Evolutionary conservation across 2,113 vertebrate species (phyloP).

Genomic region (Sylvicapra grimmia): DNA sequence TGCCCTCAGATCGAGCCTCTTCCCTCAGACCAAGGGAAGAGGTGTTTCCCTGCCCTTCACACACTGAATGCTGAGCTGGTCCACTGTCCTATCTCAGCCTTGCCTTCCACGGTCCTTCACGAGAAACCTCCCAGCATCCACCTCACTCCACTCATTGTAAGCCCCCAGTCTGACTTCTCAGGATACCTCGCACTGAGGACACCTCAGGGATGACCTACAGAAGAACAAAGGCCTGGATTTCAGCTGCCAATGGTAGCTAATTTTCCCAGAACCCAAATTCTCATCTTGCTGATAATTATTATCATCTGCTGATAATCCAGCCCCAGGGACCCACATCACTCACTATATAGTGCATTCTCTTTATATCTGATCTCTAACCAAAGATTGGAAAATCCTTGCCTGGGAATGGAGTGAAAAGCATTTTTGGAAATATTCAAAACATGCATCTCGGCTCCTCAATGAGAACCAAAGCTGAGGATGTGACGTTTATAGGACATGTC

Average conservation of each 20-base stretch:
- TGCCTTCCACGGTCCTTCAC: background rate
- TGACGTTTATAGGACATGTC: slow-evolving; percentile 69
- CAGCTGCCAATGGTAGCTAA: background rate
- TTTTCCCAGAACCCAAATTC: slow-evolving; percentile 43
- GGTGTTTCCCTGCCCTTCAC: background rate
- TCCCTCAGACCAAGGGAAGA: background rate
- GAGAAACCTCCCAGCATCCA: background rate
- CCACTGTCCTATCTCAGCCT: background rate
- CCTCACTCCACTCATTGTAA: background rate
- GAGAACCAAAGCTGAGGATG: slow-evolving; percentile 66
- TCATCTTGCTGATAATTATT: background rate
- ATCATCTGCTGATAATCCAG: background rate
- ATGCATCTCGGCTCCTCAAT: slow-evolving; percentile 50
- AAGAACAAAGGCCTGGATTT: background rate
- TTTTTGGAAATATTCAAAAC: slow-evolving; percentile 65
- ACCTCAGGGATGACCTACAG: background rate
- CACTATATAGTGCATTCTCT: background rate
- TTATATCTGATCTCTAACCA: slow-evolving; percentile 19
- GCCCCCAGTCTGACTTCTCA: background rate
- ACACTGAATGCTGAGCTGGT: background rate
- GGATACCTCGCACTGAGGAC: background rate
- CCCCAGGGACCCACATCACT: slow-evolving; percentile 3
- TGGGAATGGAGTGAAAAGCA: slow-evolving; percentile 66
- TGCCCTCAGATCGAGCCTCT: background rate
- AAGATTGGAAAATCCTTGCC: slow-evolving; percentile 31